Base-by-base conservation (phyloP, 2,797 vertebrate species). In the Amblyraja radiata region DNA sequence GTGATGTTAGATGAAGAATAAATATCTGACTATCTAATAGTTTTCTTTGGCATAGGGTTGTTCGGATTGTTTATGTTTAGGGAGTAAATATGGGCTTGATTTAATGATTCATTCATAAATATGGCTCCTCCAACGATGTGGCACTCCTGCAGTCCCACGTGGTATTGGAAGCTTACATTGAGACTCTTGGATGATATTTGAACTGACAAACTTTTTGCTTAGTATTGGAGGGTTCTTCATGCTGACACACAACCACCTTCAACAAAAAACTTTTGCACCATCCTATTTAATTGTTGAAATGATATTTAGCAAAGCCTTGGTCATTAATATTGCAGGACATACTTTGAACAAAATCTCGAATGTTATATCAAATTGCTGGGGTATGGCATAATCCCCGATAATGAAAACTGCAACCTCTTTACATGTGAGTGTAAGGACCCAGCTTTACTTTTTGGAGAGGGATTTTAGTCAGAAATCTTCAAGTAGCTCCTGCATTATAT, bases 391-490 rank as follows among this genome's bases (percentile, higher is more conserved):
- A 91, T 91, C 90, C 71, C 21, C 73, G 36, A 91, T 91, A 91
- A 91, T 91, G 68, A 74, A 91, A 91, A 91, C 36, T 74, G 90
- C 46, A 71, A 91, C 39, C 90, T 91, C 32, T 39, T 90, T 73
- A 90, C 32, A 73, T 73, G 39, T 11, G 23, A 23, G 7, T 90
- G 21, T 11, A 90, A 73, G 39, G 71, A 46, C 18, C 9, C 32
- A 90, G 88, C 88, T 90, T 9, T 16, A 90, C 36, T 65, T 25
- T 63, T 90, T 16, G 8, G 18, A 90, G 88, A 63, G 88, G 36
- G 68, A 90, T 65, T 90, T 90, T 90, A 90, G 61, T 36, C 61
- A 21, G 63, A n/a, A 90, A 73, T 39, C 88, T 46, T 18, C 5
- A 28, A 90, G 36, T 39, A 81, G 79, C 1, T 46, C 46, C 36